A percentile compares a stretch with the other conserved stretches of the same genome.
phyloP scores from a whole-genome alignment of 2,113 vertebrate genomes.

The Manacus vitellinus region DNA sequence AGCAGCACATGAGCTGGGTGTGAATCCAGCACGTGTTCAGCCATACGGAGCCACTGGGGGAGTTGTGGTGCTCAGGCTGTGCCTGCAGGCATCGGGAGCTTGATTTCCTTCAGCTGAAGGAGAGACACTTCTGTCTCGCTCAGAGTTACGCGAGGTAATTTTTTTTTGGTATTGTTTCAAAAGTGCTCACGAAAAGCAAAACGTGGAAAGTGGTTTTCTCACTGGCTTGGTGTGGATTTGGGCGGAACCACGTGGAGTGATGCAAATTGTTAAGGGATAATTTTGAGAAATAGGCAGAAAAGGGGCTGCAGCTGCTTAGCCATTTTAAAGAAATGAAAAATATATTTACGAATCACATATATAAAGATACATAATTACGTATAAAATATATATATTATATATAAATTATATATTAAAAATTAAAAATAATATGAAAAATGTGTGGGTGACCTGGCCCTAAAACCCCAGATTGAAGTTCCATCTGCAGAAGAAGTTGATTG shows the following conservation, averaged over 20 bases:
- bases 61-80: neutral
- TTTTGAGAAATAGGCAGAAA: neutral
- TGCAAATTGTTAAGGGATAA: neutral
- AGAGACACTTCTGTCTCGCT: neutral
- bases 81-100: neutral
- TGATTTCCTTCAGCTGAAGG: neutral
- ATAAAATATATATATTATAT: no score
- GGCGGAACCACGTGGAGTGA: fast-evolving
- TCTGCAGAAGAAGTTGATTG: neutral
- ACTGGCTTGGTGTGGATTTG: neutral
- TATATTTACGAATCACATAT: no score
- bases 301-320: neutral
- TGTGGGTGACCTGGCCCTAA: neutral
- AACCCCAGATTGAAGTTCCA: neutral
- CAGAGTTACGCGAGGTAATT: neutral
- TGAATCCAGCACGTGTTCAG: neutral
- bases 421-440: neutral
- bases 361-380: no score
- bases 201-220: neutral
- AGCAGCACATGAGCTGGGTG: neutral
- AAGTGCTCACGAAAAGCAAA: neutral
- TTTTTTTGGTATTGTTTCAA: neutral
- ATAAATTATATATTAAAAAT: neutral
- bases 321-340: neutral
- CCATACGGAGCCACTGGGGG: neutral